A percentile compares a stretch with the other conserved stretches of the same genome.
Conservation (phyloP, 2,797 vertebrate genomes). For the Alcedo quadribrachys region DNA sequence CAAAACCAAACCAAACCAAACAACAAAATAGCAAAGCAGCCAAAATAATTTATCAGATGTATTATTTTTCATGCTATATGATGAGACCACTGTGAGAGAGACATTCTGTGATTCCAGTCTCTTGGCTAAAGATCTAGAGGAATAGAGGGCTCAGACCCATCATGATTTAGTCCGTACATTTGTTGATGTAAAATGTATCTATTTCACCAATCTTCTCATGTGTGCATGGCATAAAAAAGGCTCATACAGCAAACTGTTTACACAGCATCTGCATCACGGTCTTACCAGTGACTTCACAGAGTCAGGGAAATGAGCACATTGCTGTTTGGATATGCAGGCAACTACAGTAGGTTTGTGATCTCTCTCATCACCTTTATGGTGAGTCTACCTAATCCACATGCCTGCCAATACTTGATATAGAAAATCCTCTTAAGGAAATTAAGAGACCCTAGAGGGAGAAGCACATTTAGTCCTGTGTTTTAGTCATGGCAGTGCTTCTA, state of each 20-base stretch:
- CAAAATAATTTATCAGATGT: not conserved
- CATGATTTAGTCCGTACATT: not conserved
- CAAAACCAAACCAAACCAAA: too few relatives aligned
- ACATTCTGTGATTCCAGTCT: not conserved
- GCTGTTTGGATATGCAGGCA: not conserved
- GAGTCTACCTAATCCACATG: not conserved
- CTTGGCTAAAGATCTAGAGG: not conserved
- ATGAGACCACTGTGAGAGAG: not conserved
- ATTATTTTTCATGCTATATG: not conserved
- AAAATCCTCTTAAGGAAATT: not conserved
- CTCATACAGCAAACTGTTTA: not conserved
- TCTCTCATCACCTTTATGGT: not conserved
- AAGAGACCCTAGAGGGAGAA: not conserved
- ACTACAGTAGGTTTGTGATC: not conserved
- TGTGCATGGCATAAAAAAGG: not conserved
- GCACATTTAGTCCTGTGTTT: not conserved
- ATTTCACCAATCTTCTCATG: not conserved
- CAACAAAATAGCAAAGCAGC: not conserved
- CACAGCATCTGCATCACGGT: accelerated
- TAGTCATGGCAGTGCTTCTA: not conserved
- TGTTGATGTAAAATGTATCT: not conserved
- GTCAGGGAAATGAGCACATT: not conserved
- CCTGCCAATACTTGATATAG: not conserved
- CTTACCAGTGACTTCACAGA: not conserved
- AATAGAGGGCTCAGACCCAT: not conserved